Base-by-base conservation (phyloP, 2,888 invertebrate species). In the Oscheius onirici region DNA sequence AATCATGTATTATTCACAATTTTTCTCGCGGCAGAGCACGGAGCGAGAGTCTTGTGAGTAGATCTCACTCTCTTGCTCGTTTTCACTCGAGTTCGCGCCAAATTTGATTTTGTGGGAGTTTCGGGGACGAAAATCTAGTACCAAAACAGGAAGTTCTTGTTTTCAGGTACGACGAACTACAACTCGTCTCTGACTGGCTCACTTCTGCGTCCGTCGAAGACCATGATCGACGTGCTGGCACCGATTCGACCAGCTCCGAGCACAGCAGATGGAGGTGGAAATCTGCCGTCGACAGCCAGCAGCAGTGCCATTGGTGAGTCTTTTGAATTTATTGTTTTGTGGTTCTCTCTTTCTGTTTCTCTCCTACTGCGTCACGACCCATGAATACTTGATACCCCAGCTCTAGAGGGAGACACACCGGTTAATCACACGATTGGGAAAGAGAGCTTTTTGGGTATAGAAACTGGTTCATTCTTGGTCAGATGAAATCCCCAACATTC, bases 161-260 rank as follows among this genome's bases (percentile, higher is more conserved):
- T 49, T 51, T 46, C 51, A 63, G 63, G 46, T 63, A 28, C 63
- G 15, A 20, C 63, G 28, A 46, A 46, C 10, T 51, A 63, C 63
- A 63, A 28, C 28, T 17, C n/a, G n/a, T n/a, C 63, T 49, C 51
- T 41, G 20, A 66, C 52, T 54, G 55, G 55, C 22, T 66, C 55
- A n/a, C 52, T 66, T 51, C 66, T 81, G 28, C 76, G 81, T 26
- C 72, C 76, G 34, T 81, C 81, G 20, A 81, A 81, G 74, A 81
- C 81, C 46, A 81, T 81, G 81, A 79, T 81, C 63, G 81, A 81
- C 74, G 81, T 81, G 49, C 66, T 81, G 72, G 75, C 77, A 41
- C 81, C 81, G 40, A 74, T 78, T 49, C 65, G 79, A 57, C 72
- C 75, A 41, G 66, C 75, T 13, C 61, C 69, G 40, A 63, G 72